Evolutionary conservation across 2,888 invertebrate genomes (phyloP).

Genomic region (Caenorhabditis drosophilae): DNA sequence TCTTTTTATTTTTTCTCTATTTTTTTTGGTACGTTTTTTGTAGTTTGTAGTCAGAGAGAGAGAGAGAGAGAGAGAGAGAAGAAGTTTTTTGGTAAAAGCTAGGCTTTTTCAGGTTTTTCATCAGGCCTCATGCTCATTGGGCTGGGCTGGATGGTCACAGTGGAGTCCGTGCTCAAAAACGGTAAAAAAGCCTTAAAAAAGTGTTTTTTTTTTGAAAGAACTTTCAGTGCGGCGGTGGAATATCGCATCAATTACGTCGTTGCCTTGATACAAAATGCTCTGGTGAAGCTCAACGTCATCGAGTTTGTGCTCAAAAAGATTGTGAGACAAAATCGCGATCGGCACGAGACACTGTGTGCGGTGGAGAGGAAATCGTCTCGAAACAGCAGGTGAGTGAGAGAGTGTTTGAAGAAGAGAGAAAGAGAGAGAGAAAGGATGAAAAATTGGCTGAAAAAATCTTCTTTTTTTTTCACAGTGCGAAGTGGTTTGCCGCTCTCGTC

Average conservation of each 20-base stretch:
- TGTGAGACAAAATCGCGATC: conserved; percentile 40
- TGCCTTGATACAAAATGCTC: conserved; percentile 60
- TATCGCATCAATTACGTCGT: conserved; percentile 59
- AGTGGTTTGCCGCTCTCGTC: conserved; percentile 49
- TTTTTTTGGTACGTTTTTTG: too few species aligned
- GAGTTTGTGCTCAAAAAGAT: conserved; percentile 52
- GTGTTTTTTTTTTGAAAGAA: conserved; percentile 5
- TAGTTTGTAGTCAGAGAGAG: too few species aligned
- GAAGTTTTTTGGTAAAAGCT: too few species aligned
- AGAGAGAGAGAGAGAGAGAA: too few species aligned
- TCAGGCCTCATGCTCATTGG: not conserved
- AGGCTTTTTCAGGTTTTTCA: not conserved
- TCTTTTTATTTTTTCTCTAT: too few species aligned
- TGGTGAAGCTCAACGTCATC: conserved; percentile 46
- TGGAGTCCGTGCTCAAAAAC: conserved; percentile 58
- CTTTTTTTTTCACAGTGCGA: conserved; percentile 55
- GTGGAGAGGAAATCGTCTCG: conserved; percentile 47
- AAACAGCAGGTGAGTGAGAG: conserved; percentile 40
- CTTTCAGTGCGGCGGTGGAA: conserved; percentile 55
- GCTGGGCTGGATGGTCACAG: conserved; percentile 56
- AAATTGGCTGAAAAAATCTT: too few species aligned
- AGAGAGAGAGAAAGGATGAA: too few species aligned
- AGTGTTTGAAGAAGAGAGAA: too few species aligned
- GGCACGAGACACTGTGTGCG: conserved; percentile 46
- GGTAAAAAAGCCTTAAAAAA: conserved; percentile 13